Percentiles rank a stretch among this genome's conserved stretches.
phyloP scores from a whole-genome alignment of 92 coral and sea anemone species.

The Pocillopora meandrina region DNA sequence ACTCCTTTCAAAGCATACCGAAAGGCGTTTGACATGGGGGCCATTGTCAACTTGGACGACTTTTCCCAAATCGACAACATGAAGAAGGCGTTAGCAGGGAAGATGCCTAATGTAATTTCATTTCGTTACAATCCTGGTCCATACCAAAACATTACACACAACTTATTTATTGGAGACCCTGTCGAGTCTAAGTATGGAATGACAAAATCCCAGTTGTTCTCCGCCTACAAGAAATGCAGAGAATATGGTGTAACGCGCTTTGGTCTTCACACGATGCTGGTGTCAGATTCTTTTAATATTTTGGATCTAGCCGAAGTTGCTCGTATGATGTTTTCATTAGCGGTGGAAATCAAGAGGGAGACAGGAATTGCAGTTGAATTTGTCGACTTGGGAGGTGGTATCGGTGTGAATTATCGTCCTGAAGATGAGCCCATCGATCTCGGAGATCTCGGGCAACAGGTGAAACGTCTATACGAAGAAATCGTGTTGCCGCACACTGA shows the following conservation, averaged over 20 bases:
- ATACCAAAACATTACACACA: not conserved
- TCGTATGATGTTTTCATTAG: conserved; percentile 10
- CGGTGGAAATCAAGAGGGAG: conserved; percentile 2
- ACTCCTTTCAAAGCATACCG: conserved; percentile 1
- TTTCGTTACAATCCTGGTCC: conserved; percentile 23
- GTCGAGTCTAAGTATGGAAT: conserved; percentile 1
- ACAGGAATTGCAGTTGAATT: conserved; percentile 19
- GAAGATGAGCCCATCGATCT: conserved; percentile 8
- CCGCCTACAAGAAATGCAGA: conserved; percentile 16
- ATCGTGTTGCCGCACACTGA: conserved; percentile 8
- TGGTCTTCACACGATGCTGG: conserved; percentile 8
- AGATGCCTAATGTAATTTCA: conserved; percentile 12
- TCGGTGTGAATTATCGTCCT: conserved; percentile 9
- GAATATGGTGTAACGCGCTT: conserved; percentile 21
- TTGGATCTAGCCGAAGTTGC: conserved; percentile 1
- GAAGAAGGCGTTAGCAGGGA: conserved; percentile 16
- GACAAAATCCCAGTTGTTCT: conserved; percentile 9
- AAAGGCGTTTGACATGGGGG: conserved; percentile 24
- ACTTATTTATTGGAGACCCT: not conserved
- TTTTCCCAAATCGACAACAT: conserved; percentile 27
- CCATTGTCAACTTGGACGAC: conserved; percentile 29
- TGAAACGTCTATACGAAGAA: conserved; percentile 14
- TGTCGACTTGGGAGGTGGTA: conserved; percentile 23
- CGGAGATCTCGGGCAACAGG: conserved; percentile 5
- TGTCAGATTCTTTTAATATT: not conserved